Conservation (phyloP, 2,888 invertebrate species). For the Calameuta idolon region DNA sequence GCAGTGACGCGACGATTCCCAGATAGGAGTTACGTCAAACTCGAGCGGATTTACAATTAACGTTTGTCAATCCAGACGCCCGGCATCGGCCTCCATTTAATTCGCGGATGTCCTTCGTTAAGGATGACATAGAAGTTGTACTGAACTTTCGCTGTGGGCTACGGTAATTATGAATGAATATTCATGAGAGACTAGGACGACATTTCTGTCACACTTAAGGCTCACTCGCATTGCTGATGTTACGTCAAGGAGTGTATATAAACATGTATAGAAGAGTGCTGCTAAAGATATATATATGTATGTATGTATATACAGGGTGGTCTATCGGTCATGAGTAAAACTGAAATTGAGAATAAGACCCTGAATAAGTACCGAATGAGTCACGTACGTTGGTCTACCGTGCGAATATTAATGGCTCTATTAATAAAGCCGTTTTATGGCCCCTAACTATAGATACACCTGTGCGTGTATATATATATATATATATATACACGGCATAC, state of each 20-base stretch:
- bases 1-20: not conserved
- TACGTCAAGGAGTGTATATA: conserved; percentile 15
- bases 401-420: conserved; percentile 42
- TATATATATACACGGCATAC: not conserved
- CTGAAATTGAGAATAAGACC: not conserved
- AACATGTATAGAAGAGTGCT: not conserved
- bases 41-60: not conserved
- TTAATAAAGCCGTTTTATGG: conserved; percentile 19
- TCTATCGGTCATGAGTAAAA: not conserved
- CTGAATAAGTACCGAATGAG: conserved; percentile 21
- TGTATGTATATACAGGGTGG: not conserved
- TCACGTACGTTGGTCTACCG: conserved; percentile 30
- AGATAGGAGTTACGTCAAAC: not conserved
- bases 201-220: conserved; percentile 42
- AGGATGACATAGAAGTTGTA: not conserved
- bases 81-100: not conserved
- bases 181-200: conserved; percentile 46
- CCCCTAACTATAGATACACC: not conserved
- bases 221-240: conserved; percentile 28
- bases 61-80: not conserved
- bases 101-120: not conserved
- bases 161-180: conserved; percentile 43
- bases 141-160: conserved; percentile 1
- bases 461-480: not conserved
- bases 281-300: not conserved